Evolutionary conservation across 2,797 vertebrate species (phyloP).

Genomic region (Sebastiscus albofasciatus): DNA sequence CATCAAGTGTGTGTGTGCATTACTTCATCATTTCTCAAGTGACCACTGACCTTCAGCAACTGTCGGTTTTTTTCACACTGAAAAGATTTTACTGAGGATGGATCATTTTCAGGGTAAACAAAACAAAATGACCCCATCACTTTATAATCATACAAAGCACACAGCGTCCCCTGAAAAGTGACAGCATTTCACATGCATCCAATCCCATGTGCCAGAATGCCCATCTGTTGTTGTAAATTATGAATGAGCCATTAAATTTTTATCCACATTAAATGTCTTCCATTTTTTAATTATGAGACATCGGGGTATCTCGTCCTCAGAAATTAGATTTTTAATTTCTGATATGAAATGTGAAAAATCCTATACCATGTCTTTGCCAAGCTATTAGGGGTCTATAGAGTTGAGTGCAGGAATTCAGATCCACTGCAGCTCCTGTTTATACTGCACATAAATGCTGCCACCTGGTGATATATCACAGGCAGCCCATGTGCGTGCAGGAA

Average conservation of each 20-base stretch:
- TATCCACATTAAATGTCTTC: conserved; percentile 87
- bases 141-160: conserved; percentile 68
- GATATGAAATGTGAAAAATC: conserved; percentile 33
- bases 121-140: conserved; percentile 61
- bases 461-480: conserved; percentile 76
- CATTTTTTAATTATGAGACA: conserved; percentile 88
- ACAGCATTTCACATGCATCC: conserved; percentile 60
- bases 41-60: conserved; percentile 32
- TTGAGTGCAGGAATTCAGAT: conserved; percentile 51
- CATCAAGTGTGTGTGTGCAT: not conserved
- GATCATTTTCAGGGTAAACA: conserved; percentile 55
- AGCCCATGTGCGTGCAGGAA: conserved; percentile 43
- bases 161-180: conserved; percentile 54
- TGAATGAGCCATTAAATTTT: conserved; percentile 89
- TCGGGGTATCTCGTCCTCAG: conserved; percentile 69
- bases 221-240: conserved; percentile 91
- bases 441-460: conserved; percentile 84
- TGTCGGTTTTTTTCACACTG: not conserved
- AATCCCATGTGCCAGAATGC: conserved; percentile 71
- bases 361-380: conserved; percentile 1
- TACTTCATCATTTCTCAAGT: not conserved
- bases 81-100: conserved; percentile 14
- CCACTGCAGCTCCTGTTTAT: conserved; percentile 40
- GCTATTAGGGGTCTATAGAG: not conserved
- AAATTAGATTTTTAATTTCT: conserved; percentile 72